Percentiles rank a stretch among this genome's conserved stretches.
Conservation (phyloP, 2,797 vertebrate genomes). For the Anguilla megastoma region DNA sequence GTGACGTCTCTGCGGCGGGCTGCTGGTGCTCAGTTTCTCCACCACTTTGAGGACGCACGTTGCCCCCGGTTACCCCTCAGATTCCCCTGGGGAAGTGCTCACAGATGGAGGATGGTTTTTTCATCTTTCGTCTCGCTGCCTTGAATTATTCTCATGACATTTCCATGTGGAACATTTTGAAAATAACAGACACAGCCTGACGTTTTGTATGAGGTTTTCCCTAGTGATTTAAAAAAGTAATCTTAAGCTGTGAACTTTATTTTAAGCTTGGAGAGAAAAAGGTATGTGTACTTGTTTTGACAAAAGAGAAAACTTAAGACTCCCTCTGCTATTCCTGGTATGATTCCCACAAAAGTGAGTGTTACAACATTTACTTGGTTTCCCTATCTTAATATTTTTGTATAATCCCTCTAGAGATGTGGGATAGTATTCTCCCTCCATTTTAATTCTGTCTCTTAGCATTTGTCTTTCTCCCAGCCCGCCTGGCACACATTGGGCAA, state of each 20-base stretch:
- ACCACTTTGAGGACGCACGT: slow-evolving; percentile 8
- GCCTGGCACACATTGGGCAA: slow-evolving; percentile 33
- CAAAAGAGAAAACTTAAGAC: not conserved
- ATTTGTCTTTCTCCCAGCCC: not conserved
- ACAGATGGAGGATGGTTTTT: not conserved
- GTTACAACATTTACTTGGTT: not conserved
- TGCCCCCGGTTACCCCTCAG: slow-evolving; percentile 17
- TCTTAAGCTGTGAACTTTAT: not conserved
- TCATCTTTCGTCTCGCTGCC: not conserved
- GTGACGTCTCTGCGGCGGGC: slow-evolving; percentile 13
- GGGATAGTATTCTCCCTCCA: slow-evolving; percentile 13
- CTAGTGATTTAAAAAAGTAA: not conserved
- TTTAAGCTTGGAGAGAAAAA: not conserved
- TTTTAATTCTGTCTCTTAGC: slow-evolving; percentile 4
- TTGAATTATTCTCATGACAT: not conserved
- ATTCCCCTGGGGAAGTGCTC: slow-evolving; percentile 6
- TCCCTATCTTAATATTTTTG: not conserved
- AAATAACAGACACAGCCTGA: not conserved
- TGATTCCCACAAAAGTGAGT: not conserved
- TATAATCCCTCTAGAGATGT: not conserved
- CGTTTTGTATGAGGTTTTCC: not conserved
- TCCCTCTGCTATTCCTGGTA: too few relatives aligned
- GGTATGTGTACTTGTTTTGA: not conserved
- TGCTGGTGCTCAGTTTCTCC: not conserved
- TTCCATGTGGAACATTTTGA: not conserved